Evolutionary conservation across 2,113 vertebrate species (phyloP), one percentile per base, ranked within the genome.

Genomic region (Progne subis): DNA sequence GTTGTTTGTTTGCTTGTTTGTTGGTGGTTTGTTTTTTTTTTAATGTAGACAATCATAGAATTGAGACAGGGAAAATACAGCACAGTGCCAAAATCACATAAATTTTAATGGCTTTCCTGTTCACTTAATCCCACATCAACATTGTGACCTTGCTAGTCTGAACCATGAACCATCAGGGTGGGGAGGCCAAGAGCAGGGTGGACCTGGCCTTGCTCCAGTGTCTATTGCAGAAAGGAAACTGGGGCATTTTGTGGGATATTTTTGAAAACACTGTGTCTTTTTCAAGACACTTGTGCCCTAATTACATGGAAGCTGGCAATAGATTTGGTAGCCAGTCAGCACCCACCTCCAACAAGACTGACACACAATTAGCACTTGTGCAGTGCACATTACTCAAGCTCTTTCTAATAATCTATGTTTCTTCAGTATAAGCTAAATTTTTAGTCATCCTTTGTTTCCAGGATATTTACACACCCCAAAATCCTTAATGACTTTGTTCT

Each of bases 61-160:
- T 76, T 34, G 65, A 92, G 82, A 90, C 24, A n/a, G 67, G 96
- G 94, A 96, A 97, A 97, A 95, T 94, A 80, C 32, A 92, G 34
- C 41, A 28, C 77, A 39, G 82, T 93, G 94, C 90, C 95, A 97
- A 96, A 97, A 95, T 92, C 93, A 92, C 81, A 78, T 92, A 96
- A 83, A 92, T 92, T 95, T 96, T 97, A 94, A 97, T 96, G 91
- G 56, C 34, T 96, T 97, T 97, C 97, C 96, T 97, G 95, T 96
- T 95, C 95, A 95, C 94, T 97, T 96, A 96, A 97, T 93, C 96
- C 86, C 76, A 56, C 91, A 92, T 96, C 89, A 96, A 77, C 84
- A 82, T 19, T 12, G 49, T 18, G 82, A 97, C 96, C 96, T 95
- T 71, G 43, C 67, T 95, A 75, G 84, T 63, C 86, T 94, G 92